Evolutionary conservation across 2,113 vertebrate genomes (phyloP), one percentile per base, ranked within the genome.

Genomic region (Nipponia nippon): DNA sequence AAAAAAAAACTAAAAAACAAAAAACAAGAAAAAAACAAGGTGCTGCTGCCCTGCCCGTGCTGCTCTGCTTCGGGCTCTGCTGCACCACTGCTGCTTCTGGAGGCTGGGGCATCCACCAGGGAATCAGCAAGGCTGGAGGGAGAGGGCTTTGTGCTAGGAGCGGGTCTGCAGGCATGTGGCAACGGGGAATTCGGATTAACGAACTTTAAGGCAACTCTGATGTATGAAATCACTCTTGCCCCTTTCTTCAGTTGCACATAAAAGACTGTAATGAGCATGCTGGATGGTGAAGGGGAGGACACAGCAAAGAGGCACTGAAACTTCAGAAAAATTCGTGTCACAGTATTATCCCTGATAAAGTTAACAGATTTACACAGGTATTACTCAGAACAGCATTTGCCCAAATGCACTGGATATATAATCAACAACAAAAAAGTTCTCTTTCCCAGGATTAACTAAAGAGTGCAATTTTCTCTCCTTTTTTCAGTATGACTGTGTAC

Each of bases 361-460:
- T 36, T 47, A 61, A 44, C 49, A 93, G 62, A 73, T 62, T 40
- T 62, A 55, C 58, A 66, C 0, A 0, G 55, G 23, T 23, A 56
- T 61, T 71, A 87, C 83, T 46, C 18, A 20, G 62, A 90, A 67
- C 40, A 82, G 50, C 32, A 82, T 40, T 13, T 73, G 73, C n/a
- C 69, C 81, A 53, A 79, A 88, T 7, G 52, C 70, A 38, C 69
- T 71, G 81, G 56, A 87, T 62, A 73, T 4, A 47, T 11, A 72
- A 69, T 29, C 53, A 80, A 80, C 88, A 92, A 69, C 20, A 23
- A 67, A 81, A 10, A 58, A 76, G 38, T 40, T 58, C 61, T 83
- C 89, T 91, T 83, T 90, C 93, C 79, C 91, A 97, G 85, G 94
- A 95, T 94, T 69, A 95, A 87, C 84, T 73, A 49, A 50, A 94